Evolutionary conservation across 2,888 invertebrate species (phyloP), one percentile per base, ranked within the genome.

Genomic region (Caradrina clavipalpis): DNA sequence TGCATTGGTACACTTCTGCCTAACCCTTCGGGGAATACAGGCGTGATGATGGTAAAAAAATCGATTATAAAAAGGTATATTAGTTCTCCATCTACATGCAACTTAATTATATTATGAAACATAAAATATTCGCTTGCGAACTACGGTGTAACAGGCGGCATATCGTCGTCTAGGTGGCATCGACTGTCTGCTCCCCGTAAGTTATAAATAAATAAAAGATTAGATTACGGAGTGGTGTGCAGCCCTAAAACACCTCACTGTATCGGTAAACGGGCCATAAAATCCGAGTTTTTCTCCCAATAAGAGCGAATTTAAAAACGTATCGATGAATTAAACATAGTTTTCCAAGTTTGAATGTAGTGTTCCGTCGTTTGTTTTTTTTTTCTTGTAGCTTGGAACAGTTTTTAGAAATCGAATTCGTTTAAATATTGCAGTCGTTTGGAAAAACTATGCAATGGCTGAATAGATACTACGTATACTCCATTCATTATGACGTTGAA

Each of bases 181-280:
- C 54, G 70, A 61, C 69, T 73, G 69, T 76, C 69, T 78, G 78
- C 65, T 75, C 54, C 55, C 53, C 47, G 67, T 78, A 63, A 63
- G 73, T 73, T 80, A 81, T 83, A 84, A 83, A 86, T 88, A 86
- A 86, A 88, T 88, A 87, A 81, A 78, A 84, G 81, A 87, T 88
- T 81, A 81, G 70, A 86, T 88, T 82, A 84, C 78, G 77, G 59
- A 82, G 77, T 72, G 61, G 67, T 64, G 77, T 66, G 76, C 58
- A 69, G 64, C 39, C 73, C 77, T 82, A 78, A 82, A 86, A 80
- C 81, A 78, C 71, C 60, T 72, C 68, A 66, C 80, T 72, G 80
- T 84, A 82, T 83, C 77, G 77, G 60, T 79, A 78, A 83, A 83
- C 71, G 75, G 69, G 56, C 79, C 51, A 84, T 87, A 86, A 86